Evolutionary conservation across 2,113 vertebrate genomes (phyloP).

Genomic region (Pelobates fuscus): DNA sequence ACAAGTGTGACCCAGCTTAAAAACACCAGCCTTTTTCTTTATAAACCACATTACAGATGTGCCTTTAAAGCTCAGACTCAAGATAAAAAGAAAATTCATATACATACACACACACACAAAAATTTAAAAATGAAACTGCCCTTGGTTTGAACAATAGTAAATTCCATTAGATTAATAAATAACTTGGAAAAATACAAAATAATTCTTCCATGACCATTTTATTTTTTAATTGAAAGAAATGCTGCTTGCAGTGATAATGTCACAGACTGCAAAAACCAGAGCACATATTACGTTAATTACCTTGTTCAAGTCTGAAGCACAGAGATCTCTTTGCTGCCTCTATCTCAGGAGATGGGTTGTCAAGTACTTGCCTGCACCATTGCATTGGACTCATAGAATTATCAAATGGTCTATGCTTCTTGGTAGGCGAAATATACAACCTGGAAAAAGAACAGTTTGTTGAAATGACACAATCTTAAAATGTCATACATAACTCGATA

Average conservation of each 20-base stretch:
- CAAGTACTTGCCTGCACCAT: slow-evolving; percentile 93
- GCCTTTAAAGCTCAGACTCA: no score
- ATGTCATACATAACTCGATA: no score
- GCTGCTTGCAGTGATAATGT: neutral
- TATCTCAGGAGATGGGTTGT: slow-evolving; percentile 89
- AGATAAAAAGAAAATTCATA: no score
- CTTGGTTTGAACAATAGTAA: no score
- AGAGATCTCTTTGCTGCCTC: slow-evolving; percentile 90
- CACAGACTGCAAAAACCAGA: neutral
- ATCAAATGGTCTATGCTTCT: slow-evolving; percentile 67
- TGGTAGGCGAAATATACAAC: slow-evolving; percentile 85
- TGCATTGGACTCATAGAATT: slow-evolving; percentile 79
- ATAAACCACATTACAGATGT: no score
- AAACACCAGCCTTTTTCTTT: no score
- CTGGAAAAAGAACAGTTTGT: slow-evolving; percentile 73
- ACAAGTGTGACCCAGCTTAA: no score
- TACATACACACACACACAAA: no score
- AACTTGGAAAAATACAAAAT: no score
- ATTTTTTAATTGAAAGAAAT: neutral
- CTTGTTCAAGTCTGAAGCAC: slow-evolving; percentile 93
- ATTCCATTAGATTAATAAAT: no score
- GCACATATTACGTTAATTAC: slow-evolving; percentile 64
- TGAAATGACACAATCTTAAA: slow-evolving; percentile 29
- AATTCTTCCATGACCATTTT: no score
- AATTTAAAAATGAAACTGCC: no score